Percentiles rank a stretch among this genome's conserved stretches.
Conservation (phyloP, 2,888 invertebrate species). For the Conomelus anceps region DNA sequence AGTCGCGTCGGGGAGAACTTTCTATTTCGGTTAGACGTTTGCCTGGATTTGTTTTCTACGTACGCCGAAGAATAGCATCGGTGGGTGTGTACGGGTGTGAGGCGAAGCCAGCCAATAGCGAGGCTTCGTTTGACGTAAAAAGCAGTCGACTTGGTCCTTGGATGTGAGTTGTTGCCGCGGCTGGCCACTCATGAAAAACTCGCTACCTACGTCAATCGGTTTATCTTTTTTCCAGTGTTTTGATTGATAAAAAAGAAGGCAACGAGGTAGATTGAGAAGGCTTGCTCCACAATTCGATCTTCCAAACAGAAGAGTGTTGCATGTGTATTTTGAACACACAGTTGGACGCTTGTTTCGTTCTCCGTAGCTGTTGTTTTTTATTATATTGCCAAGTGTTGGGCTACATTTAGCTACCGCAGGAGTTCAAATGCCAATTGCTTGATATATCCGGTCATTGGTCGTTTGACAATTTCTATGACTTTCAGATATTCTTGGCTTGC, state of each 20-base stretch:
- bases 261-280: not conserved
- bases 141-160: not conserved
- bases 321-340: not conserved
- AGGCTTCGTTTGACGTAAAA: not conserved
- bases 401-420: not conserved
- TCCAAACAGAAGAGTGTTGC: not conserved
- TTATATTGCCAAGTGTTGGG: not conserved
- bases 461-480: not conserved
- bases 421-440: not conserved
- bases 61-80: too few species aligned
- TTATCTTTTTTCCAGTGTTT: not conserved
- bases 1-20: not conserved
- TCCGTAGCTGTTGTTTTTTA: not conserved
- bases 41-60: not conserved
- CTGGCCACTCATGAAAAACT: not conserved
- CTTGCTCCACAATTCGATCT: not conserved
- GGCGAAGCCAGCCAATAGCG: not conserved
- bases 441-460: not conserved
- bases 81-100: not conserved
- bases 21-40: not conserved
- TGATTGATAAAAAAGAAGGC: not conserved
- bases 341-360: not conserved
- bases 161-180: too few species aligned
- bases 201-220: not conserved
- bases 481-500: not conserved